A percentile compares a stretch with the other conserved stretches of the same genome.
Conservation (phyloP, 2,797 vertebrate genomes). For the Eurystomus glaucurus region DNA sequence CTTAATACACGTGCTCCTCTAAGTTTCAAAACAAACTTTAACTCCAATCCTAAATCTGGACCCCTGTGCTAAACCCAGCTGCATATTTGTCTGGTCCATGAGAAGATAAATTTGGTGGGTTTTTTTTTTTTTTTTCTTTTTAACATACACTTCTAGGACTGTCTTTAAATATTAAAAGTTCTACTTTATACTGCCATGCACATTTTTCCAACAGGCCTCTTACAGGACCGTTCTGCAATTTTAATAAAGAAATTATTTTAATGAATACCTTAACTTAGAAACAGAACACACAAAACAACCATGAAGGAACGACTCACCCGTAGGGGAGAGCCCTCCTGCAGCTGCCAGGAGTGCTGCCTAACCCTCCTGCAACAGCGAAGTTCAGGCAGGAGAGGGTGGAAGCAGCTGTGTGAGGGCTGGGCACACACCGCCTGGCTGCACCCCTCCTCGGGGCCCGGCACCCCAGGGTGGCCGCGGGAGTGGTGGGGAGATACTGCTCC, state of each 20-base stretch:
- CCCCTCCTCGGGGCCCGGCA: background rate
- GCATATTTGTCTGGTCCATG: background rate
- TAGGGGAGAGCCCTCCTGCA: no score
- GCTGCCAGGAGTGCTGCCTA: no score
- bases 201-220: background rate
- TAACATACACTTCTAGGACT: background rate
- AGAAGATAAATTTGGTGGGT: no score
- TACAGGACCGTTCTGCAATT: background rate
- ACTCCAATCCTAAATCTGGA: background rate
- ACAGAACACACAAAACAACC: background rate
- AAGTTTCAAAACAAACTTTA: background rate
- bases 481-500: accelerated
- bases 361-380: no score
- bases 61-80: background rate
- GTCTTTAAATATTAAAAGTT: background rate
- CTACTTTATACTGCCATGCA: background rate
- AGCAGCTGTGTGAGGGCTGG: background rate
- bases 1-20: background rate
- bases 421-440: background rate
- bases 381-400: background rate
- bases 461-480: background rate
- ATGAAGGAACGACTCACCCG: no score
- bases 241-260: background rate
- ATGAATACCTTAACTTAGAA: background rate
- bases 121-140: background rate